Conservation (phyloP, 2,888 invertebrate species). For the Mythimna impura region DNA sequence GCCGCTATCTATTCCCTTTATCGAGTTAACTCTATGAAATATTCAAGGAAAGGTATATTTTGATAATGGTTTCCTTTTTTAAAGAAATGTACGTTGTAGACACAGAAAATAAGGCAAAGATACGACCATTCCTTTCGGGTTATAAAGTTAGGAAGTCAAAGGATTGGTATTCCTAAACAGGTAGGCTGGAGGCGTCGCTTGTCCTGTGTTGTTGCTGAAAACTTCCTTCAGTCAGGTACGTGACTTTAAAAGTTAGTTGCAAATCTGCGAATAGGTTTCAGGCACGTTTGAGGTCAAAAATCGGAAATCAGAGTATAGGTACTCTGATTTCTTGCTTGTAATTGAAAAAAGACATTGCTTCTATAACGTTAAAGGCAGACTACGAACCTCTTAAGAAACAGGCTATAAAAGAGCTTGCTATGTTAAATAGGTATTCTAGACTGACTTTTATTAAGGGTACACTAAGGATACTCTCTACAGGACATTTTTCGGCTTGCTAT, state of each 20-base stretch:
- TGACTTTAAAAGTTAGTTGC: slow-evolving; percentile 18
- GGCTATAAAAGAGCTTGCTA: too few species aligned
- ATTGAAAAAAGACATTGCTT: too few species aligned
- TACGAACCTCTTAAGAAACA: too few species aligned
- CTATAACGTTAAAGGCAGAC: too few species aligned
- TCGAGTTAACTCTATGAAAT: slow-evolving; percentile 54
- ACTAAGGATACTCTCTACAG: too few species aligned
- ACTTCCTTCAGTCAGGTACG: slow-evolving; percentile 17
- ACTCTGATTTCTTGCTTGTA: too few species aligned
- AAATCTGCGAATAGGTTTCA: slow-evolving; percentile 7
- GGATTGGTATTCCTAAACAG: slow-evolving; percentile 26
- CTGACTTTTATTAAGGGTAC: background rate
- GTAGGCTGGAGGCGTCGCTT: slow-evolving; percentile 1
- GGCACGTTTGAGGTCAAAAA: background rate
- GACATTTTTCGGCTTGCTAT: background rate
- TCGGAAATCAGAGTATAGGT: background rate
- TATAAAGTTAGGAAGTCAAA: slow-evolving; percentile 10
- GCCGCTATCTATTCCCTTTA: slow-evolving; percentile 52
- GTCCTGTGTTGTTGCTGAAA: slow-evolving; percentile 29
- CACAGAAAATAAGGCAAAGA: slow-evolving; percentile 15
- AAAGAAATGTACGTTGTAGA: slow-evolving; percentile 3
- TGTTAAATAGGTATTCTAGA: background rate
- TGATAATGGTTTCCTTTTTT: slow-evolving; percentile 50
- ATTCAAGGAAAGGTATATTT: slow-evolving; percentile 54
- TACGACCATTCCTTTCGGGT: background rate